Evolutionary conservation across 30 jellyfish, hydroid and myxozoan genomes (phyloP).

Genomic region (Chrysaora quinquecirrha): DNA sequence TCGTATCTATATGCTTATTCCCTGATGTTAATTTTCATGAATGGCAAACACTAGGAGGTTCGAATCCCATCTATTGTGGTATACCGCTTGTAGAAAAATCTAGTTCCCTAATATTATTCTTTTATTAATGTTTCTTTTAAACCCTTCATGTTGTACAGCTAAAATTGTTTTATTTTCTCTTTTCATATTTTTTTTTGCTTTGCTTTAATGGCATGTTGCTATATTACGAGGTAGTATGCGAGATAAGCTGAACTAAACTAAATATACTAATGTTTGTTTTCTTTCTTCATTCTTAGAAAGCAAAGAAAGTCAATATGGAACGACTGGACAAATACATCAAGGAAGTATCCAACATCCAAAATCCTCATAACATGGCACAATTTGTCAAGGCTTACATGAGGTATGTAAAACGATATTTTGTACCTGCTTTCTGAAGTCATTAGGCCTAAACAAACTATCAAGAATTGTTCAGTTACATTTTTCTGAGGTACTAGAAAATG

Average conservation of each 20-base stretch:
- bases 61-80: too few relatives aligned
- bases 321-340: constrained; percentile 78
- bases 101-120: too few relatives aligned
- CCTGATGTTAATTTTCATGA: too few relatives aligned
- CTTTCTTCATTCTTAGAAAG: constrained; percentile 59
- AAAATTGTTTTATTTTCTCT: too few relatives aligned
- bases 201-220: background rate
- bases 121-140: too few relatives aligned
- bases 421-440: background rate
- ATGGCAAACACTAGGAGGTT: too few relatives aligned
- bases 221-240: background rate
- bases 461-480: background rate
- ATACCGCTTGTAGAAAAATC: too few relatives aligned
- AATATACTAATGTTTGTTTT: background rate
- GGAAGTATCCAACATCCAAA: constrained; percentile 79
- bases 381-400: constrained; percentile 89
- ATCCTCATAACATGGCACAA: constrained; percentile 97
- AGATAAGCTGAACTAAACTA: background rate
- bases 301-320: constrained; percentile 92
- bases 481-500: too few relatives aligned
- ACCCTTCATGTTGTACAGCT: too few relatives aligned
- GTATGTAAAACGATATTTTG: constrained; percentile 68
- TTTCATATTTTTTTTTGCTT: background rate
- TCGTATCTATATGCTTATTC: too few relatives aligned
- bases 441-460: background rate